Base-by-base conservation (phyloP, 2,113 vertebrate genomes). In the Cyprinodon brontotheroides region DNA sequence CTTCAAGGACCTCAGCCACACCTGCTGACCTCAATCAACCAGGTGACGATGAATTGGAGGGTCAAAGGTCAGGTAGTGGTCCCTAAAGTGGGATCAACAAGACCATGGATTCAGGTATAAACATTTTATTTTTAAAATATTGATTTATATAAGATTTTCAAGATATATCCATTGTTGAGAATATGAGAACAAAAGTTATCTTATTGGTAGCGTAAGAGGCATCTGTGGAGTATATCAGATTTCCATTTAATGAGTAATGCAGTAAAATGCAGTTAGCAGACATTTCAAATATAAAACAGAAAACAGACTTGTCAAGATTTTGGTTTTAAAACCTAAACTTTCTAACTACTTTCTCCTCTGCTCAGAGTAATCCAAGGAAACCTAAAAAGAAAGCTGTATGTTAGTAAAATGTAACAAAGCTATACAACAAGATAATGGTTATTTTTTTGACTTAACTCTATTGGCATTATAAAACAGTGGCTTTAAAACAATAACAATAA, bases 1-100 rank as follows among this genome's bases (percentile, higher is more conserved):
- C 86, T 99, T 78, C 93, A 95, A 89, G 89, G 91, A 36, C 83
- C 94, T 0, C 77, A 94, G 4, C 87, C 93, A 0, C 90, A 85
- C 59, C 67, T 91, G 63, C 89, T 92, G 72, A 93, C 92, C 57
- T 89, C 79, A 0, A 59, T 77, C 90, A 90, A 95, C 6, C 96
- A 96, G 72, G 92, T 98, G 0, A 95, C 95, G 20, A 93, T 91
- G 39, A 93, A 92, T 84, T 93, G 92, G 92, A 93, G 84, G 65
- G 87, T 93, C 65, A 93, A 92, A 79, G 92, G 89, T 15, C 96
- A 97, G 81, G 91, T 99, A 40, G 95, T 99, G 0, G 93, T 95
- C 77, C 93, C 94, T 72, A 93, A 92, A 0, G 93, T 98, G 45
- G 96, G 95, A 63, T 94, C 95, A 67, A 94, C 95, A 68, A 92